Evolutionary conservation across 1,140 invertebrate species (phyloP).

Genomic region (Metopolophium dirhodum): DNA sequence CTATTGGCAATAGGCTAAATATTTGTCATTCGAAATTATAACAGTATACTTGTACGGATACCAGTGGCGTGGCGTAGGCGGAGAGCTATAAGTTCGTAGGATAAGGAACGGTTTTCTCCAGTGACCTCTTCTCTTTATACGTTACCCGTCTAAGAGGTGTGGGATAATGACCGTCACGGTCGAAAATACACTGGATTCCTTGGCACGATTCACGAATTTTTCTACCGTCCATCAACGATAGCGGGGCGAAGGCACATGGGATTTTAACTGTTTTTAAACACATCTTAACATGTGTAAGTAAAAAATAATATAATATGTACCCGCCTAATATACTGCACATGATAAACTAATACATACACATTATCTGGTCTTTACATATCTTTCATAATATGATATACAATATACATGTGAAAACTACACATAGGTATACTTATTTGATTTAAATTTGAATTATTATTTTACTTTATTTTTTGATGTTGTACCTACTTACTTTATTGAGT

Average conservation of each 20-base stretch:
- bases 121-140: conserved; percentile 47
- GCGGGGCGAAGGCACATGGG: not conserved
- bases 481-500: not conserved
- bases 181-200: conserved; percentile 55
- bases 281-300: conserved; percentile 18
- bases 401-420: not conserved
- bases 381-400: not conserved
- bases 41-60: not conserved
- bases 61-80: not conserved
- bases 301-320: conserved; percentile 14
- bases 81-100: not conserved
- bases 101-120: conserved; percentile 52
- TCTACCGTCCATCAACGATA: conserved; percentile 35
- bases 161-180: conserved; percentile 56
- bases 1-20: not conserved
- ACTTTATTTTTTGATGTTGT: not conserved
- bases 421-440: not conserved
- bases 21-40: conserved; percentile 34
- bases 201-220: conserved; percentile 56
- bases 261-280: conserved; percentile 51
- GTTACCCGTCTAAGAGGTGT: conserved; percentile 26
- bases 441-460: not conserved
- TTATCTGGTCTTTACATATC: not conserved
- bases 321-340: not conserved
- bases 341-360: not conserved